A percentile compares a stretch with the other conserved stretches of the same genome.
phyloP scores from a whole-genome alignment of 1,140 invertebrate genomes.

The Orchesella cincta region DNA sequence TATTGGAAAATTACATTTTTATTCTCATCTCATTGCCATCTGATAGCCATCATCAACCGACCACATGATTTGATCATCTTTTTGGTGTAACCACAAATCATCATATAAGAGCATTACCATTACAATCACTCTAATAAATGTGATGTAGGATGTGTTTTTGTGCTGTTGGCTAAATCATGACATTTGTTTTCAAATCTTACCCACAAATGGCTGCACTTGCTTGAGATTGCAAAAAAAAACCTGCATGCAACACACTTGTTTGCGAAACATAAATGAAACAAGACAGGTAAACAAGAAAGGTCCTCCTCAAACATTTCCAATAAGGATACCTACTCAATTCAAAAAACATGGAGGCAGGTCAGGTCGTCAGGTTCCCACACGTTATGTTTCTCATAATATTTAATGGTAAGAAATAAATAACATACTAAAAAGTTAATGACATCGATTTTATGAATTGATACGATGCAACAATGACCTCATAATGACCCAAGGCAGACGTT shows the following conservation, averaged over 20 bases:
- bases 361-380: neutral
- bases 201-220: no score
- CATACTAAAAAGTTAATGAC: neutral
- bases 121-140: no score
- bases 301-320: no score
- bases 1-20: neutral
- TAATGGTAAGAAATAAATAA: neutral
- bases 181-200: no score
- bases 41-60: neutral
- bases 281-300: no score
- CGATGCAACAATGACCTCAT: neutral
- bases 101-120: neutral
- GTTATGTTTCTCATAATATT: neutral
- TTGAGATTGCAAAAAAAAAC: no score
- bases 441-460: slow-evolving; percentile 11
- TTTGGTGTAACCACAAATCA: neutral
- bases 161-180: no score
- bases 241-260: no score
- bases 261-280: no score
- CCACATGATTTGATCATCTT: neutral
- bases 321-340: no score
- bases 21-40: neutral
- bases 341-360: slow-evolving; percentile 2
- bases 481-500: neutral
- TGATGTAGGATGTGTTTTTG: no score